Evolutionary conservation across 2,113 vertebrate genomes (phyloP), one percentile per base, ranked within the genome.

Genomic region (Desmodus rotundus): DNA sequence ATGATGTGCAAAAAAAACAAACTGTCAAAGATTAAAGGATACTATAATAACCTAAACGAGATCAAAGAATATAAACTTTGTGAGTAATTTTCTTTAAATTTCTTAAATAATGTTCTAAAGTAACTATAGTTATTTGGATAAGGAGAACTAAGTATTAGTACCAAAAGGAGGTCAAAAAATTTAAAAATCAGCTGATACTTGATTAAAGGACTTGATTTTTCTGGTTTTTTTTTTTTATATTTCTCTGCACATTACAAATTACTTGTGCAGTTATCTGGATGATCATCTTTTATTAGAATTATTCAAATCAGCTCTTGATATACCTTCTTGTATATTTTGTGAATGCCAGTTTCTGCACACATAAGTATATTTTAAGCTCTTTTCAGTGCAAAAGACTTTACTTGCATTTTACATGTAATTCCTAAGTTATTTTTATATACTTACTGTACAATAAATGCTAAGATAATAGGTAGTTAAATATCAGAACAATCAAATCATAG

Each of bases 51-150:
- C 33, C n/a, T 72, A 81, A 95, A 89, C 15, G 10, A 89, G 73
- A 93, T 87, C 36, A 95, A 97, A 97, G 52, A 91, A 70, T 86
- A 56, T 88, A 88, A 81, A 58, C 15, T 20, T 96, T 70, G 20
- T 41, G 8, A 70, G 6, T 84, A 26, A 28, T 72, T 96, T 97
- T 54, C 33, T 81, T 73, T 68, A 87, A 91, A 77, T 72, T 54
- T 50, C 28, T 96, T 96, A 43, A 93, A 88, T 56, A 96, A 50
- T 45, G 3, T 63, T 88, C 43, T 93, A 76, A 94, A 91, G 33
- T 2, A 22, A 82, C 5, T 87, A 8, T 73, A 89, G 85, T 91
- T 68, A 15, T 83, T 89, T 87, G 43, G 36, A 76, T 76, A 38
- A 45, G 26, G 89, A 94, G 56, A 43, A 87, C 36, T 80, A n/a